phyloP scores from a whole-genome alignment of 1,140 invertebrate genomes.

The Olivierus martensii region DNA sequence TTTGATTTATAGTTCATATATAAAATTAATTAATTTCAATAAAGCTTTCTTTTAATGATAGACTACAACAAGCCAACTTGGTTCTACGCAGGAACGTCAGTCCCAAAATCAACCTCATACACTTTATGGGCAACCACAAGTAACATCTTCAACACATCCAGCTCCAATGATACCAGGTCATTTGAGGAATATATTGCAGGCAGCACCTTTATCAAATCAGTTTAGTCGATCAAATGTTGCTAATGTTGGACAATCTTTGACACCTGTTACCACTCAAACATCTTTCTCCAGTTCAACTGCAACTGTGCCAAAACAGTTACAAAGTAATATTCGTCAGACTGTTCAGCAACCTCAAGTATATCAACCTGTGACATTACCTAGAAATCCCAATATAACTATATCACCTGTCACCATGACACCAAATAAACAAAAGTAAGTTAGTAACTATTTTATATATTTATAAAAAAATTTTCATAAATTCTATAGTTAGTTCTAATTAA shows the following conservation, averaged over 20 bases:
- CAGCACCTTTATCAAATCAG: neutral
- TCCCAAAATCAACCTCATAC: neutral
- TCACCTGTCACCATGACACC: no score
- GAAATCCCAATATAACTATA: no score
- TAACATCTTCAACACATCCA: constrained; percentile 15
- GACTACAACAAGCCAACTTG: neutral
- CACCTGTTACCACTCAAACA: constrained; percentile 28
- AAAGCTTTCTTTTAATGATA: no score
- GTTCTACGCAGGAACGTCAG: neutral
- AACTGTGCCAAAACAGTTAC: constrained; percentile 20
- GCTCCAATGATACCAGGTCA: neutral
- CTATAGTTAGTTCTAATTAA: no score
- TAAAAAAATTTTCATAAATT: no score
- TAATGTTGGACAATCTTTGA: constrained; percentile 14
- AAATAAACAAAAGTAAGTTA: no score
- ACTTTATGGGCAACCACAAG: constrained; percentile 10
- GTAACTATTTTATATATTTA: no score
- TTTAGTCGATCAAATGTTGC: neutral
- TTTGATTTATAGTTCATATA: no score
- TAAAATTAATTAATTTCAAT: no score
- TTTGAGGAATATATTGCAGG: neutral
- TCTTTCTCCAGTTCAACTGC: constrained; percentile 18
- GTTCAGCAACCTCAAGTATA: no score
- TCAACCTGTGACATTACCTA: no score
- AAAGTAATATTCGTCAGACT: neutral